These are phyloP conservation scores for Diarsia mendica DNA, from an alignment of 2,888 invertebrate species.

Conservation along the genomic window DNA sequence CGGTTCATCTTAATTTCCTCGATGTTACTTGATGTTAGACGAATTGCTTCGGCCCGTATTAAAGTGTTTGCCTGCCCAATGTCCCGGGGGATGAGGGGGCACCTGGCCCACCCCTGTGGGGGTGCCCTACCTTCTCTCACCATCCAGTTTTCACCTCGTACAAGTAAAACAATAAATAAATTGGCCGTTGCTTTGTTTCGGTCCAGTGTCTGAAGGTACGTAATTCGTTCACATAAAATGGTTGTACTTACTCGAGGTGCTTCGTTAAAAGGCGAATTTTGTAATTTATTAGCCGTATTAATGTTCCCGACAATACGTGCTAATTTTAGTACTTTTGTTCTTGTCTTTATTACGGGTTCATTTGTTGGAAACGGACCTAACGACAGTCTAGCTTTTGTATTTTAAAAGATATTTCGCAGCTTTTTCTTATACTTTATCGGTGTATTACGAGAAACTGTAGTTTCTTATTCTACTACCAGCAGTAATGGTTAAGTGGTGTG, in stretches of 20 bases:
- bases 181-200: conserved; percentile 69
- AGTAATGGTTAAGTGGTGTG: no score
- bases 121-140: conserved; percentile 51
- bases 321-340: conserved; percentile 21
- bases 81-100: conserved; percentile 66
- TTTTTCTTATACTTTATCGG: neutral
- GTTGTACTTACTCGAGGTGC: conserved; percentile 39
- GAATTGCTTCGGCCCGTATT: conserved; percentile 76
- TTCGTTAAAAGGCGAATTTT: conserved; percentile 47
- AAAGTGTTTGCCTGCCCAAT: conserved; percentile 77
- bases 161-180: conserved; percentile 74
- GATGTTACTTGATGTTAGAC: conserved; percentile 65
- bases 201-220: conserved; percentile 47
- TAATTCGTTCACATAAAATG: conserved; percentile 62
- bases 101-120: conserved; percentile 61
- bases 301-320: conserved; percentile 14
- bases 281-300: conserved; percentile 35
- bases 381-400: neutral
- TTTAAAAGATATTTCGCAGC: neutral
- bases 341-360: neutral
- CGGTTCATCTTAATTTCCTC: conserved; percentile 70
- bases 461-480: no score
- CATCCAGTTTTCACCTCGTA: conserved; percentile 68
- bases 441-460: neutral
- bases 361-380: neutral